Evolutionary conservation across 2,888 invertebrate species (phyloP), one percentile per base, ranked within the genome.

Genomic region (Mactromeris polynyma): DNA sequence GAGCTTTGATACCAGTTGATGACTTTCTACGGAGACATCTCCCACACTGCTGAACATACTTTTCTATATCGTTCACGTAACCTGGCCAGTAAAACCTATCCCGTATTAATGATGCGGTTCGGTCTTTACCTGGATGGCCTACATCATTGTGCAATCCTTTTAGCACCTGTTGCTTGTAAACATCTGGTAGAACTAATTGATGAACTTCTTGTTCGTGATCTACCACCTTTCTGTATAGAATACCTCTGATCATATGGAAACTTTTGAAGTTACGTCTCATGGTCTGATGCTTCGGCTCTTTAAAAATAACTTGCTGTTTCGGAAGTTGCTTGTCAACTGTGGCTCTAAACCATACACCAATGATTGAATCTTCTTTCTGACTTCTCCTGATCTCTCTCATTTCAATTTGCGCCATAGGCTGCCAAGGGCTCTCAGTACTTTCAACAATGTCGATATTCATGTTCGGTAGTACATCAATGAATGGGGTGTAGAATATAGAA

Each of bases 101-200:
- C n/a, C 83, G 31, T 2, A 87, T n/a, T 7, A 88, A 26, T 6
- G 80, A 36, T 36, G 81, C 6, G 40, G 81, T 81, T 38, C 79
- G n/a, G 40, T 86, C 86, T 40, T 81, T 40, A 42, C 86, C 86
- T 4, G 81, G 86, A 81, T 89, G 89, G 0, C 84, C 89, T 17
- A 88, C 42, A 17, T 90, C 80, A 36, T 86, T 81, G 77, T 90
- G 88, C 31, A 86, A 31, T 51, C 78, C 46, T 21, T 82, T 69
- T n/a, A 89, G 69, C 26, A 85, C 83, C 17, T n/a, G 11, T 17
- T 51, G 11, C 6, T 17, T 78, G 26, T 33, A 85, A 2, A 26
- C 26, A 6, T 7, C 4, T 2, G 46, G 73, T 7, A 81, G n/a
- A 11, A 81, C 81, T 9, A 81, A 42, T 46, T 81, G 81, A 11